Conservation (phyloP, 2,113 vertebrate genomes). For the Dicrurus megarhynchus region DNA sequence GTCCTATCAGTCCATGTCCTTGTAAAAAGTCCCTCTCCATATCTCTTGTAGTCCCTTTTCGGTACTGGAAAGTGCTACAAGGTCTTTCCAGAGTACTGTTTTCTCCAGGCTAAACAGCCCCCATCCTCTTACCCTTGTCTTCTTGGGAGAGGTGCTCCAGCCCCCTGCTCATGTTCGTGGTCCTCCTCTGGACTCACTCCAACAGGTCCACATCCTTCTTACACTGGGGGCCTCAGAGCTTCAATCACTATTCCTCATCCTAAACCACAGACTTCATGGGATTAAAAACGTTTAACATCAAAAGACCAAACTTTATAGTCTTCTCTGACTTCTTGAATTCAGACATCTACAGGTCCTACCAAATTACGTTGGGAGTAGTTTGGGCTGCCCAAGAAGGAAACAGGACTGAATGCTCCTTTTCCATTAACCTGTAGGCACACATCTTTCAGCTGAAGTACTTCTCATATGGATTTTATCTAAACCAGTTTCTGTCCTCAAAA, state of each 20-base stretch:
- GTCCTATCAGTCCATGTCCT: background rate
- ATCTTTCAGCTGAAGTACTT: background rate
- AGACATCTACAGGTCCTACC: background rate
- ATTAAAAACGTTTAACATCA: background rate
- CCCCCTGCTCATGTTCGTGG: background rate
- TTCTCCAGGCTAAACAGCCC: background rate
- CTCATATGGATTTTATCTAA: background rate
- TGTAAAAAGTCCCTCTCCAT: background rate
- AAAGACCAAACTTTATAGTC: background rate
- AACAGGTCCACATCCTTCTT: background rate
- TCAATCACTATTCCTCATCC: background rate
- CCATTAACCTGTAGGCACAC: background rate
- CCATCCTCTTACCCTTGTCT: background rate
- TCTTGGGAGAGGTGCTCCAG: background rate
- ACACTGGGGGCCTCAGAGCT: rapidly evolving
- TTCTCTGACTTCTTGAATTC: background rate
- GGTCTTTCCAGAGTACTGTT: background rate
- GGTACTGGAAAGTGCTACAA: background rate
- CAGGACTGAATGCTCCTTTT: background rate
- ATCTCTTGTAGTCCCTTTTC: background rate
- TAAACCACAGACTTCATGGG: background rate
- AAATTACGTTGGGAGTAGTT: background rate
- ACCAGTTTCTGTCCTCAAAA: background rate
- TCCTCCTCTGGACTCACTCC: background rate
- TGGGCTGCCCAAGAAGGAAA: background rate